Evolutionary conservation across 2,888 invertebrate species (phyloP), one percentile per base, ranked within the genome.

Genomic region (Clepsis dumicolana): DNA sequence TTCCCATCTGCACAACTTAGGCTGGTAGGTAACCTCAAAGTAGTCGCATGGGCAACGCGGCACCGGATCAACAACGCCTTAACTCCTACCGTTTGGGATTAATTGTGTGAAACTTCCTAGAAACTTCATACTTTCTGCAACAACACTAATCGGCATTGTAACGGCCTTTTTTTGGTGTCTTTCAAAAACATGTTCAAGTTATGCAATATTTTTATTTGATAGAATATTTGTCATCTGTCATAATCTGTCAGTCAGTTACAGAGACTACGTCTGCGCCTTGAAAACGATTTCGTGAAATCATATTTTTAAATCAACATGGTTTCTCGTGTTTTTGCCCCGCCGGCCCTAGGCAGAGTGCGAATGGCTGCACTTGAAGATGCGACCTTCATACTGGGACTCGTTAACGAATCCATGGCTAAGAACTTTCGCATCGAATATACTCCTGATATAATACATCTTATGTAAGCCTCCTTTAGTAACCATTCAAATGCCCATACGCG

Each of bases 321-420:
- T 24, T 70, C 78, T 0, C 72, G 73, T 2, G 21, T 61, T 18
- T 41, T 73, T n/a, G 77, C 73, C 1, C 69, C 80, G 0, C 76
- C 80, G 3, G 74, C 80, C 0, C 72, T 93, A 3, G 88, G 87
- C 0, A 72, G 77, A 0, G 64, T 88, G 29, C 82, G 93, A 1
- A 71, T 91, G 4, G 91, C 93, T 0, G 74, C 72, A 21, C 14
- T 74, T 0, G 82, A 81, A 0, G 93, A 93, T 73, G 84, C 80
- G 0, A 73, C 80, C 1, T 27, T 25, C 2, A 77, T 93, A 41
- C 69, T 85, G 69, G 74, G 77, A 0, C 73, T 93, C 16, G 62
- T 90, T 14, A 87, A 78, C 24, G 86, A 89, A 35, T 77, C 88
- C 0, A 86, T 91, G 83, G 73, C 83, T 0, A 70, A 77, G 68